Conservation (phyloP, 2,888 invertebrate species). For the Yponomeuta plumbellus region DNA sequence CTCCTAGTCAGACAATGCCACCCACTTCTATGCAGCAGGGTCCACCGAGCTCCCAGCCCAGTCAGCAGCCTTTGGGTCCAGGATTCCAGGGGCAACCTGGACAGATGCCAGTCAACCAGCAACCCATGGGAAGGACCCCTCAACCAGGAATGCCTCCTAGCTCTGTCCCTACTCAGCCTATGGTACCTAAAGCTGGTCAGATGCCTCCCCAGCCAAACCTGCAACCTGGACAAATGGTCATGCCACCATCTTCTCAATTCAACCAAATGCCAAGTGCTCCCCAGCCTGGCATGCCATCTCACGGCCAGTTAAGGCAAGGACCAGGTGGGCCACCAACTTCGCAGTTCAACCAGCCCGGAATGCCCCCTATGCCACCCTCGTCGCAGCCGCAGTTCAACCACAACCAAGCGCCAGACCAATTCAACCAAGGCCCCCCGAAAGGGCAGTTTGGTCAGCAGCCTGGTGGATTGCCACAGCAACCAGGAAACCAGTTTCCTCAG, state of each 20-base stretch:
- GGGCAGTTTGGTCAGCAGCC: neutral
- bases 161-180: slow-evolving; percentile 17
- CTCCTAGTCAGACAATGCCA: slow-evolving; percentile 13
- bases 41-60: slow-evolving; percentile 14
- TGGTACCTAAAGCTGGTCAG: slow-evolving; percentile 23
- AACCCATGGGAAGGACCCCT: slow-evolving; percentile 19
- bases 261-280: slow-evolving; percentile 21
- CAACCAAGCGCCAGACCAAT: neutral
- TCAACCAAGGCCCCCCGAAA: neutral
- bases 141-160: slow-evolving; percentile 23
- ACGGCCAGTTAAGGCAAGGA: slow-evolving; percentile 10
- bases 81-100: slow-evolving; percentile 12
- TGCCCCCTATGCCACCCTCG: slow-evolving; percentile 27
- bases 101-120: slow-evolving; percentile 3
- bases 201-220: slow-evolving; percentile 41
- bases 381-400: slow-evolving; percentile 11
- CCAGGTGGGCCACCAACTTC: slow-evolving; percentile 21
- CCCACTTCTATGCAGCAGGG: slow-evolving; percentile 12
- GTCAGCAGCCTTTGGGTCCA: slow-evolving; percentile 25
- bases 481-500: slow-evolving; percentile 25
- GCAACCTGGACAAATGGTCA: slow-evolving; percentile 28
- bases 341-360: slow-evolving; percentile 20
- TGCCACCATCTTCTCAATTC: slow-evolving; percentile 24
- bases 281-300: slow-evolving; percentile 16
- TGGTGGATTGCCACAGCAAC: slow-evolving; percentile 23